Evolutionary conservation across 2,888 invertebrate species (phyloP), one percentile per base, ranked within the genome.

Genomic region (Cheilosia soror): DNA sequence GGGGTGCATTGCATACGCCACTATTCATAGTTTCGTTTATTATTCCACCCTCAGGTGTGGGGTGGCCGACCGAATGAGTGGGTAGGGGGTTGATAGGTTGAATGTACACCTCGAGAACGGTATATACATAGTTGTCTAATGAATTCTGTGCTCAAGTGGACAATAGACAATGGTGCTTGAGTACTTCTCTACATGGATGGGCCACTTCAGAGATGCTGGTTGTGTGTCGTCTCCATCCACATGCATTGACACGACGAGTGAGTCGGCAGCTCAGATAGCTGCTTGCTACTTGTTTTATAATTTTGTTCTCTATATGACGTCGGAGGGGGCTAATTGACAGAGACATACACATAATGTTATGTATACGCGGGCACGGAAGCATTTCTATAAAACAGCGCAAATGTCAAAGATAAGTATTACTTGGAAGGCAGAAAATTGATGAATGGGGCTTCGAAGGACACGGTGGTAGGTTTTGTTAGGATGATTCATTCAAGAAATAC

Each of bases 71-170:
- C 62, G 33, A 47, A 42, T 47, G 13, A 69, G 62, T 65, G 25
- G 57, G 63, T 25, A 42, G 55, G 58, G 65, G 55, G 47, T 55
- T 57, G 42, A 7, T 31, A 58, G 53, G 62, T 37, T 63, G 58
- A 83, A 60, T 53, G 63, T 44, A 62, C 60, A 58, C 20, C 49
- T 63, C 31, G 37, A 69, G 79, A 15, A 63, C 37, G 49, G 51
- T 53, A 20, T 2, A 29, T 29, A 20, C 20, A 29, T 29, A 57
- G 73, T 65, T 75, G 55, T 51, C 76, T 75, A 84, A 75, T 80
- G 84, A 84, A 75, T 75, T 84, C 69, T 84, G 65, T 60, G 69
- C 75, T 60, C 65, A 80, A 84, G 84, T 71, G 80, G 71, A 84
- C 80, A 80, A 53, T 80, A 80, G 71, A 80, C 84, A 75, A 75